Evolutionary conservation across 2,888 invertebrate genomes (phyloP).

Genomic region (Embidobia sp.): DNA sequence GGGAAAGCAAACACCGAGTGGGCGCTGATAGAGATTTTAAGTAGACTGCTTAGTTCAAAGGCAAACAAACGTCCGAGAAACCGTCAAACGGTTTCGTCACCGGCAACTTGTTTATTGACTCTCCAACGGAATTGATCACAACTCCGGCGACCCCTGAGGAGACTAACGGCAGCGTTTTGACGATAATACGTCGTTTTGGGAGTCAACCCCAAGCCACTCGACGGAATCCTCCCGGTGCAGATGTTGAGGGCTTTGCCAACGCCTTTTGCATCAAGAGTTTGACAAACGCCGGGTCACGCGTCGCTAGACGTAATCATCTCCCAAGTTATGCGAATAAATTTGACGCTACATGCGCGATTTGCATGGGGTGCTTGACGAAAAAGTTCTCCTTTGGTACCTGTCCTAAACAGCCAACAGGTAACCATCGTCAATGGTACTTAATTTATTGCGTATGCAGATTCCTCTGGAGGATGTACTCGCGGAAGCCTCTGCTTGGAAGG

Average conservation of each 20-base stretch:
- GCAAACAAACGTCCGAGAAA: slow-evolving; percentile 2
- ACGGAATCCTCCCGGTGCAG: no score
- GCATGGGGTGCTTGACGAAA: slow-evolving; percentile 41
- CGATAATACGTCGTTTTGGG: no score
- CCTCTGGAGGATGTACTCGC: background rate
- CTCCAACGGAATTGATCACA: no score
- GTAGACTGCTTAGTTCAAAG: slow-evolving; percentile 12
- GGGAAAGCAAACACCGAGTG: slow-evolving; percentile 9
- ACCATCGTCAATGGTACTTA: slow-evolving; percentile 8
- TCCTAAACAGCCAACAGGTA: slow-evolving; percentile 10
- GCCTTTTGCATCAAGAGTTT: slow-evolving; percentile 25
- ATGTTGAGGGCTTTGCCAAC: slow-evolving; percentile 1
- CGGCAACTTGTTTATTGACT: slow-evolving; percentile 8
- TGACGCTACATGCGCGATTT: slow-evolving; percentile 41
- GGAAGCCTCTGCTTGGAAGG: background rate
- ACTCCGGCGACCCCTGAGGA: no score
- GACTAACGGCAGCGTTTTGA: no score
- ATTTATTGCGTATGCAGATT: slow-evolving; percentile 25
- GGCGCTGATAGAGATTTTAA: slow-evolving; percentile 27
- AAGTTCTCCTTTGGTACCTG: slow-evolving; percentile 21
- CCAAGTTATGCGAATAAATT: slow-evolving; percentile 52
- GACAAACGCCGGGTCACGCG: slow-evolving; percentile 57
- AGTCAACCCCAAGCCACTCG: no score
- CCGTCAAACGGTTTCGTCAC: slow-evolving; percentile 13
- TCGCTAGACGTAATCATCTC: slow-evolving; percentile 36